These are phyloP conservation scores for Yponomeuta evonymella DNA, from an alignment of 2,888 invertebrate species.

Conservation along the genomic window DNA sequence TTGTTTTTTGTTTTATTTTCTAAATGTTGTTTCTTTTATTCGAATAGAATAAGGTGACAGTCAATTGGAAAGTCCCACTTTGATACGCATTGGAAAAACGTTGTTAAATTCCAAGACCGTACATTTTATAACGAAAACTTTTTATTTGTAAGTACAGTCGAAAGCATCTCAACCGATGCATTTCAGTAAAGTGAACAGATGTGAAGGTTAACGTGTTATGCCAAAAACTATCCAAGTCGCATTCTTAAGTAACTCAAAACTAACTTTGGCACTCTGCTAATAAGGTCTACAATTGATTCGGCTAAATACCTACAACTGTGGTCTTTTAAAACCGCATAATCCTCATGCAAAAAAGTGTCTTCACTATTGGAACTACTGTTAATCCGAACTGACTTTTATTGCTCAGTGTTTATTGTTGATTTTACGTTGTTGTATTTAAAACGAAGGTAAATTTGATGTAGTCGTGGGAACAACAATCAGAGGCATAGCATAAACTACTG, in stretches of 20 bases:
- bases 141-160: no score
- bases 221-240: neutral
- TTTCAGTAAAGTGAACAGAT: neutral
- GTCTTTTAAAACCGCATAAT: constrained; percentile 4
- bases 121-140: no score
- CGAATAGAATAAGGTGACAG: no score
- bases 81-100: no score
- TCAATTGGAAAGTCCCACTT: no score
- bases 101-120: no score
- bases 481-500: constrained; percentile 31
- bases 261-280: constrained; percentile 14
- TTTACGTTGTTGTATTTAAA: constrained; percentile 33
- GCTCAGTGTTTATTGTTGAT: constrained; percentile 27
- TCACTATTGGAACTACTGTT: constrained; percentile 34
- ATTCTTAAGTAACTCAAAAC: constrained; percentile 20
- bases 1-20: no score
- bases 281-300: constrained; percentile 25
- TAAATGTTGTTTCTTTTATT: no score
- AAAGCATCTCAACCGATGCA: no score
- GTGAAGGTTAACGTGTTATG: neutral
- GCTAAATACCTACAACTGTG: constrained; percentile 1
- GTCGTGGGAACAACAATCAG: constrained; percentile 60
- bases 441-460: constrained; percentile 49
- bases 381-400: constrained; percentile 28
- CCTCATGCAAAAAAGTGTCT: constrained; percentile 13